Conservation (phyloP, 2,888 invertebrate species). For the Dolomedes plantarius region DNA sequence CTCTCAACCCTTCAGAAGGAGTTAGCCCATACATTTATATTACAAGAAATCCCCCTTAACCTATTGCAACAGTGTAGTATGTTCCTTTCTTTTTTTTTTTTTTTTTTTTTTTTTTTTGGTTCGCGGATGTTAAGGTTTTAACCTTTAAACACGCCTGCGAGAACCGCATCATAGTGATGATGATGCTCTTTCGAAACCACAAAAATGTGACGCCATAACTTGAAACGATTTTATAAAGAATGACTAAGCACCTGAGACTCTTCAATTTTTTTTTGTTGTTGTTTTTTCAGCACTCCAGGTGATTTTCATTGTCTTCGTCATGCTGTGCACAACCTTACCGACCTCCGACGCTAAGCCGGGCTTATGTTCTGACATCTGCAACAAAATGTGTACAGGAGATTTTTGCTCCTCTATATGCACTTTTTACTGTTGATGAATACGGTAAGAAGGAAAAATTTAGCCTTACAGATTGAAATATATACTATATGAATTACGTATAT, state of each 20-base stretch:
- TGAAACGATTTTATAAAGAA: neutral
- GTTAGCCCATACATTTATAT: too few relatives aligned
- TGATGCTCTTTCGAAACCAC: neutral
- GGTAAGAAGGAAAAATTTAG: slow-evolving; percentile 19
- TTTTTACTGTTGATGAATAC: slow-evolving; percentile 47
- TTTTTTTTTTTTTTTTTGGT: neutral
- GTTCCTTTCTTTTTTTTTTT: too few relatives aligned
- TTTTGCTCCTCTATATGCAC: slow-evolving; percentile 50
- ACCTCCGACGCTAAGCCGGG: slow-evolving; percentile 51
- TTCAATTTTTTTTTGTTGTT: neutral
- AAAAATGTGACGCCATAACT: slow-evolving; percentile 6
- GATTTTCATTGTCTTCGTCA: slow-evolving; percentile 16
- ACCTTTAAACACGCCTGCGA: neutral
- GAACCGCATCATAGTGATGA: neutral
- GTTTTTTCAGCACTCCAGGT: slow-evolving; percentile 27
- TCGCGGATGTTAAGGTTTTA: neutral
- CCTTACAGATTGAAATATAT: too few relatives aligned
- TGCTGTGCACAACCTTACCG: slow-evolving; percentile 19
- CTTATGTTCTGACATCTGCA: slow-evolving; percentile 51
- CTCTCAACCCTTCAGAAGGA: too few relatives aligned
- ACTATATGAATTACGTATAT: too few relatives aligned
- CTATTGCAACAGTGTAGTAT: too few relatives aligned
- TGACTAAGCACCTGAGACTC: neutral
- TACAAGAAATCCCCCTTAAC: too few relatives aligned
- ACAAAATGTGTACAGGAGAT: slow-evolving; percentile 45